Base-by-base conservation (phyloP, 30 jellyfish, hydroid and myxozoan genomes). In the Mastigias papua region DNA sequence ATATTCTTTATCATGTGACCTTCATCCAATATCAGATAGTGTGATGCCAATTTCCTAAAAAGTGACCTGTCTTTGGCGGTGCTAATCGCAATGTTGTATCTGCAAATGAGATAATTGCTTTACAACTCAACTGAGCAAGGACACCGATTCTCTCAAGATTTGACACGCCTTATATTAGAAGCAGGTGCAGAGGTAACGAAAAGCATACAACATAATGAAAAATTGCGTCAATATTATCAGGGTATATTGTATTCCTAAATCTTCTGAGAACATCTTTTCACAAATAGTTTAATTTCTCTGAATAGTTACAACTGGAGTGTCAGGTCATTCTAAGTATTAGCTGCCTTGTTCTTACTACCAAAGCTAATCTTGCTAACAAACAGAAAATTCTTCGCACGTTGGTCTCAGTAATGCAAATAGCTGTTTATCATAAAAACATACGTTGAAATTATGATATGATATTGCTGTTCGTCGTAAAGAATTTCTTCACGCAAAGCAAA, bases 1-100 rank as follows among this genome's bases (percentile, higher is more conserved):
- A 87, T 76, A 54, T 92, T 92, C 73, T 92, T 92, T 29, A 92
- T 29, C 98, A 92, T 92, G 85, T 92, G 98, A 15, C 95, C 98
- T 73, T 92, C 98, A 33, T 92, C 98, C 74, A 92, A 30, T 15
- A 92, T 69, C 42, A 92, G 77, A 70, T 92, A 92, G 30, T 87
- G 95, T 0, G 80, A 29, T 20, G 79, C 64, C 91, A 92, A 30
- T 49, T 77, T 92, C 34, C 91, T 71, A 66, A 92, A 92, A 26
- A 92, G 83, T 29, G 82, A 81, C 33, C 98, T 73, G 64, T 92
- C 98, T 54, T 78, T 68, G 23, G 92, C 74, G 23, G 95, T 78
- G 70, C 98, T 86, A 19, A 87, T 68, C 29, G 86, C 94, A 9
- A 80, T 87, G 84, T 86, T 87, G 69, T 81, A 86, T 46, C 98